Evolutionary conservation across 1,140 invertebrate genomes (phyloP).

Genomic region (Thaumatotibia leucotreta): DNA sequence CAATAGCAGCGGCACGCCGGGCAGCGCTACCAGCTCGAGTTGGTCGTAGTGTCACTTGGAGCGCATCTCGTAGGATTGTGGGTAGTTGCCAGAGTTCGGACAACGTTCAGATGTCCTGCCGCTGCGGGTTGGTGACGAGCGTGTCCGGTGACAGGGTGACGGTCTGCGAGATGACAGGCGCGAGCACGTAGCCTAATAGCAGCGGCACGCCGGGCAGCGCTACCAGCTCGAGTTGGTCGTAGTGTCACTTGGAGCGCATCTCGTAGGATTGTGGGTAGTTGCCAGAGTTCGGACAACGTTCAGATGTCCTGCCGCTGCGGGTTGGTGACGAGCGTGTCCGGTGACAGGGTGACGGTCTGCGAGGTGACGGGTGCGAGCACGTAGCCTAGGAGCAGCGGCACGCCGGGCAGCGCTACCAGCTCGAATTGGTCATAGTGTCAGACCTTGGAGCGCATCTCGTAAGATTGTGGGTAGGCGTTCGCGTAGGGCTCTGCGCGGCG

Average conservation of each 20-base stretch:
- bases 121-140: too few species aligned
- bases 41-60: too few species aligned
- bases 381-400: constrained; percentile 54
- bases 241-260: constrained; percentile 70
- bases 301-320: too few species aligned
- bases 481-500: constrained; percentile 66
- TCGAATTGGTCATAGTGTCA: constrained; percentile 56
- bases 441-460: constrained; percentile 68
- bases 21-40: constrained; percentile 40
- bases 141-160: too few species aligned
- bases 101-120: too few species aligned
- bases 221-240: constrained; percentile 42
- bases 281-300: too few species aligned
- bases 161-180: too few species aligned
- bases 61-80: too few species aligned
- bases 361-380: constrained; percentile 39
- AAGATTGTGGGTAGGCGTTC: constrained; percentile 66
- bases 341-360: too few species aligned
- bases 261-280: constrained; percentile 68
- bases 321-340: too few species aligned
- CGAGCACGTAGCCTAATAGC: constrained; percentile 51
- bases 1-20: too few species aligned
- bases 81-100: too few species aligned
- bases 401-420: constrained; percentile 45
- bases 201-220: constrained; percentile 49